phyloP scores from a whole-genome alignment of 2,113 vertebrate genomes.

The Macrotis lagotis region DNA sequence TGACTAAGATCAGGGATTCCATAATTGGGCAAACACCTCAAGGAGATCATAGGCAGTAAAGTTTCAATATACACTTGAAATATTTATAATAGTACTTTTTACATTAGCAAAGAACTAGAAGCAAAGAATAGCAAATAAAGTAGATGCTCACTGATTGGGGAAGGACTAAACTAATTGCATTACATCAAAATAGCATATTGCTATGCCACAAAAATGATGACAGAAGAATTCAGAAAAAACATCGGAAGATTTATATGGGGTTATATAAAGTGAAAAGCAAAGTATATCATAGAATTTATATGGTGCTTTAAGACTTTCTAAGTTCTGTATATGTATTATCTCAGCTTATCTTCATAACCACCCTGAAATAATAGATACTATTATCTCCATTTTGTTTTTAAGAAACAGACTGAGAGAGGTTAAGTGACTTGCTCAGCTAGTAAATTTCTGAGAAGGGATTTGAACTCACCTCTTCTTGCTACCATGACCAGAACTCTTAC shows the following conservation, averaged over 20 bases:
- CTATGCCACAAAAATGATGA: neutral
- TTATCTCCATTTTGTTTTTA: neutral
- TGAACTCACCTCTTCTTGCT: neutral
- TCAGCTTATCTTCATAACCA: neutral
- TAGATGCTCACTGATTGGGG: neutral
- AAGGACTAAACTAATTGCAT: neutral
- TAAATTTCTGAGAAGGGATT: neutral
- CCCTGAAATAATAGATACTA: neutral
- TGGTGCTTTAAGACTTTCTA: neutral
- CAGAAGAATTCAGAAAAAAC: neutral
- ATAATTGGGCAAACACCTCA: neutral
- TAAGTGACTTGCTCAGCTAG: neutral
- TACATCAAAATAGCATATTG: neutral
- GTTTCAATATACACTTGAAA: neutral
- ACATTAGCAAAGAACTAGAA: neutral
- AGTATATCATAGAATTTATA: neutral
- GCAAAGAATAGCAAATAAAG: neutral
- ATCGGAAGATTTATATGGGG: neutral
- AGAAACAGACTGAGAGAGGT: neutral
- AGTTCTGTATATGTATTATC: neutral
- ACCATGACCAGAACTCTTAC: neutral
- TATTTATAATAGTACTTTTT: neutral
- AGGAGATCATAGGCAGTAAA: neutral
- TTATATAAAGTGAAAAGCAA: neutral
- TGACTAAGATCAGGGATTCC: neutral